A percentile compares a stretch with the other conserved stretches of the same genome.
Evolutionary conservation across 2,113 vertebrate genomes (phyloP).

Genomic region (Apistogramma diplotaenia): DNA sequence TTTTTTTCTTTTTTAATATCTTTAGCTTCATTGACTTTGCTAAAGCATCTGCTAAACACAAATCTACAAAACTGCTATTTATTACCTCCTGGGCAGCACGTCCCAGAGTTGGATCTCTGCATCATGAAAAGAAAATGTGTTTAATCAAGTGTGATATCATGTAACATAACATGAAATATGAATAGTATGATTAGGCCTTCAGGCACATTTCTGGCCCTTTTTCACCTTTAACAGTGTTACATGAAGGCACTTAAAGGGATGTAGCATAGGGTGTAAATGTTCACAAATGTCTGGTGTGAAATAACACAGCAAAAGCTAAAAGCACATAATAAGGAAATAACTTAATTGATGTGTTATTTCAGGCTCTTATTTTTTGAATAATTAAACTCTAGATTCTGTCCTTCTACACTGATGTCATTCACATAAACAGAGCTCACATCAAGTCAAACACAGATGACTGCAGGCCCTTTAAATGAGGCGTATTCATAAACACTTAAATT

Average conservation of each 20-base stretch:
- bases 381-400: not conserved
- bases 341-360: not conserved
- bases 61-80: not conserved
- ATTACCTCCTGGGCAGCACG: not conserved
- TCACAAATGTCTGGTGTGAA: not conserved
- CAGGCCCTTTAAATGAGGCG: not conserved
- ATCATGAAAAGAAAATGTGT: not conserved
- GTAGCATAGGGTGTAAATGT: too few species aligned
- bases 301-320: not conserved
- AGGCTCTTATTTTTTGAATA: not conserved
- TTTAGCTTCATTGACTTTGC: not conserved
- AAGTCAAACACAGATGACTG: not conserved
- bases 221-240: not conserved
- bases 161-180: not conserved
- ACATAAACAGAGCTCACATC: not conserved
- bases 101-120: not conserved
- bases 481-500: not conserved
- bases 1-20: not conserved
- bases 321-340: not conserved
- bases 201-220: too few species aligned
- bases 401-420: not conserved
- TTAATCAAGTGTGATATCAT: not conserved
- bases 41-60: not conserved
- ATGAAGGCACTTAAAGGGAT: not conserved
- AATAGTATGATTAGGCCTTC: not conserved